Percentiles rank a stretch among this genome's conserved stretches.
Conservation (phyloP, 2,113 vertebrate genomes). For the Caloenas nicobarica region DNA sequence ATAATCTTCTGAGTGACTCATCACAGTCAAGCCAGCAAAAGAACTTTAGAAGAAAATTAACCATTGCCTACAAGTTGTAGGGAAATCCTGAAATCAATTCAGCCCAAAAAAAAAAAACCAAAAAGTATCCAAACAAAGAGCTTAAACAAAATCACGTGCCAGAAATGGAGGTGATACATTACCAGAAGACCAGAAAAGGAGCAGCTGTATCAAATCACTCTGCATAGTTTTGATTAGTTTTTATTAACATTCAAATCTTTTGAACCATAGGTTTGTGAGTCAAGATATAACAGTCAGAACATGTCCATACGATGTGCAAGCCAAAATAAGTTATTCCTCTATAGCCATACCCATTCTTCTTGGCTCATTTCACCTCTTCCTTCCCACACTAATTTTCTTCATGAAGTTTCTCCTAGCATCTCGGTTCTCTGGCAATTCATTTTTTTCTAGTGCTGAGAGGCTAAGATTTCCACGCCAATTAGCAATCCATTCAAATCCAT, state of each 20-base stretch:
- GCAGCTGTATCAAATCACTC: neutral
- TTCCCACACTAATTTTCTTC: neutral
- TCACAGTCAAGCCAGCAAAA: neutral
- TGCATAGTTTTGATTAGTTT: neutral
- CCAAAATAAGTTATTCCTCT: neutral
- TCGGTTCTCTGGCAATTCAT: neutral
- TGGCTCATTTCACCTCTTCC: neutral
- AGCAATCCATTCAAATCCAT: neutral
- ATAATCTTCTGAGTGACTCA: neutral
- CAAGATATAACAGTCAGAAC: neutral
- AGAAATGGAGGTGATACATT: neutral
- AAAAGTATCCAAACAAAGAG: neutral
- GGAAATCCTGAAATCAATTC: neutral
- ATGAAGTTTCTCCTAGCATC: neutral
- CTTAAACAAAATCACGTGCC: neutral
- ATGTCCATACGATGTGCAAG: neutral
- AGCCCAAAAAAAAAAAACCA: neutral
- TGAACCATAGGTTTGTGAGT: neutral
- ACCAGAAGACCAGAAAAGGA: neutral
- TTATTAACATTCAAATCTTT: neutral
- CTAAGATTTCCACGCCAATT: neutral
- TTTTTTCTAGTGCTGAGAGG: neutral
- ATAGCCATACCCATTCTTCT: neutral
- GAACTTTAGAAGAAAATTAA: neutral
- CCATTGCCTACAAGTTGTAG: neutral